Evolutionary conservation across 2,888 invertebrate species (phyloP).

Genomic region (Andrena fulva): DNA sequence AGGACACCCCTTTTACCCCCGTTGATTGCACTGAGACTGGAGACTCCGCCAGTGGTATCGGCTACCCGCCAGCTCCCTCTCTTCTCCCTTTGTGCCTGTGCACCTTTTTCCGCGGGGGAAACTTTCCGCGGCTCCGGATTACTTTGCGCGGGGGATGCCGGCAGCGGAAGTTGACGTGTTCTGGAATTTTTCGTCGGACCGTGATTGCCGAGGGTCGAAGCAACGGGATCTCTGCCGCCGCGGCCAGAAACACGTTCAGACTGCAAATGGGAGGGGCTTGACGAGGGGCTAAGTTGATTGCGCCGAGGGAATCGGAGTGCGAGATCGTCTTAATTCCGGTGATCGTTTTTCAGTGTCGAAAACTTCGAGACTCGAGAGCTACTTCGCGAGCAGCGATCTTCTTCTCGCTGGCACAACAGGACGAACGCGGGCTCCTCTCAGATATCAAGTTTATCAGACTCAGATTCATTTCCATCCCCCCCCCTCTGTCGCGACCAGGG

Average conservation of each 20-base stretch:
- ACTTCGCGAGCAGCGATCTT: too few species aligned
- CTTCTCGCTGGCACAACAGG: too few species aligned
- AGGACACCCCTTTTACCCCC: conserved; percentile 35
- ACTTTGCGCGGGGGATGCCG: conserved; percentile 4
- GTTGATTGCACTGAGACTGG: conserved; percentile 39
- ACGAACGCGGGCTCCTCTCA: not conserved
- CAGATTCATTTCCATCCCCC: not conserved
- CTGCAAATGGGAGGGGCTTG: not conserved
- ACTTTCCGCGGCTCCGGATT: conserved; percentile 1
- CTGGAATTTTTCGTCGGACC: not conserved
- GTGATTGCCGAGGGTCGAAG: not conserved
- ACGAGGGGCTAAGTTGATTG: not conserved
- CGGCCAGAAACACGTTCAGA: not conserved
- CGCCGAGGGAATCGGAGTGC: not conserved
- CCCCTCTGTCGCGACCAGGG: not conserved
- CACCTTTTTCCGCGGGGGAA: not conserved
- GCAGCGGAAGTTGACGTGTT: not conserved
- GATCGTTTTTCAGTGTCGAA: conserved; percentile 2
- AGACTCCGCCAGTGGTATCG: conserved; percentile 13
- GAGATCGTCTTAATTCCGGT: not conserved
- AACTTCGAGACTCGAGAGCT: not conserved
- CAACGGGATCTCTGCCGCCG: too few species aligned
- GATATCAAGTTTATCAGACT: not conserved
- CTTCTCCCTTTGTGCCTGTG: not conserved
- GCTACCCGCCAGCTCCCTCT: not conserved